Evolutionary conservation across 2,113 vertebrate genomes (phyloP).

Genomic region (Pitta sordida): DNA sequence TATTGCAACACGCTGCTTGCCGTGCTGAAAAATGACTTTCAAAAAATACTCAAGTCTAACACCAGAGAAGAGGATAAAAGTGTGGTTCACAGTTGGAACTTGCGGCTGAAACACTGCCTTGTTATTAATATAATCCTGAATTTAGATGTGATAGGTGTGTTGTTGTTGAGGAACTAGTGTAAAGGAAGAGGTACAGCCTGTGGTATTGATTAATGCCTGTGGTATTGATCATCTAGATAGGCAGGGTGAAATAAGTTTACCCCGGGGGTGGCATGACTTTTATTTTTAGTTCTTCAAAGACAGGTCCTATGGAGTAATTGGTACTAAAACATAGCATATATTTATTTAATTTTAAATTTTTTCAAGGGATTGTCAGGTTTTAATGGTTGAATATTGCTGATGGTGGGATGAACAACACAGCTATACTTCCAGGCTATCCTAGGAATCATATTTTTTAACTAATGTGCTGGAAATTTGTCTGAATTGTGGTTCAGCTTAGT

Average conservation of each 20-base stretch:
- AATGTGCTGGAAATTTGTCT: not conserved
- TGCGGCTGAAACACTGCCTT: not conserved
- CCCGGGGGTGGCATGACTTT: not conserved
- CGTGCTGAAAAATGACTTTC: not conserved
- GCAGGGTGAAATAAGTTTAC: not conserved
- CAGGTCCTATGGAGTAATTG: not conserved
- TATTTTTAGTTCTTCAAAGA: not conserved
- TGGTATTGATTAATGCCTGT: not conserved
- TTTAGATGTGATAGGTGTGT: not conserved
- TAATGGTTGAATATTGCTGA: not conserved
- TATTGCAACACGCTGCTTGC: conserved; percentile 26
- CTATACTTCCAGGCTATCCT: not conserved
- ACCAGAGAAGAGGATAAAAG: not conserved
- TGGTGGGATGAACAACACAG: not conserved
- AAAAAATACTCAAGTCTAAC: not conserved
- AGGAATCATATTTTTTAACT: not conserved
- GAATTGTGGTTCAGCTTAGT: not conserved
- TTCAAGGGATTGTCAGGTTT: not conserved
- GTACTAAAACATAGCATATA: not conserved
- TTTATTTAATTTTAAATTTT: not conserved
- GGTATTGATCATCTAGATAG: not conserved
- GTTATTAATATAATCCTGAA: not conserved
- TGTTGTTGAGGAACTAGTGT: not conserved
- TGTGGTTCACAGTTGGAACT: not conserved
- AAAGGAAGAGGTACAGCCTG: not conserved